Conservation (phyloP, 1,140 invertebrate genomes). For the Lysiphlebus fabarum region DNA sequence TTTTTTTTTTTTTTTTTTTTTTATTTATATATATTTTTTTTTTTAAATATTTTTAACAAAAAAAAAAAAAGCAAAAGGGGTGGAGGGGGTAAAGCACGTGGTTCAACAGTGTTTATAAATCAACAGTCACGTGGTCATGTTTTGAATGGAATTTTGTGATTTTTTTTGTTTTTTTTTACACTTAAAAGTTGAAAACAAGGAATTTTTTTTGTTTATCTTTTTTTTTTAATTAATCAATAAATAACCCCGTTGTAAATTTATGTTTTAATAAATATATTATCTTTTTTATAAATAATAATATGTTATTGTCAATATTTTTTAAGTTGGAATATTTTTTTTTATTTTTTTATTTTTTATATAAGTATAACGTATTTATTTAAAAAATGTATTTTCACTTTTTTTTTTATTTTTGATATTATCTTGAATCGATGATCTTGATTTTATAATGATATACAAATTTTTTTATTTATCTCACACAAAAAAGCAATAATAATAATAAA, state of each 20-base stretch:
- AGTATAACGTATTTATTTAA: too few relatives aligned
- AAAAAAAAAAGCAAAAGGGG: neutral
- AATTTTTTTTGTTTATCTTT: neutral
- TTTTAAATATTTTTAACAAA: neutral
- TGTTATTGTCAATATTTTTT: neutral
- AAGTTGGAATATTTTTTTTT: neutral
- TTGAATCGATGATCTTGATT: too few relatives aligned
- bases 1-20: too few relatives aligned
- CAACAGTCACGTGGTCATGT: slow-evolving; percentile 46
- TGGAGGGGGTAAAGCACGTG: slow-evolving; percentile 44
- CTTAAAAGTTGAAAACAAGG: too few relatives aligned
- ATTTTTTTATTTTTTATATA: too few relatives aligned
- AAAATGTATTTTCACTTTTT: too few relatives aligned
- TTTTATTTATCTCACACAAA: too few relatives aligned
- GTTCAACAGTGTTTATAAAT: slow-evolving; percentile 49
- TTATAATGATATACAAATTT: too few relatives aligned
- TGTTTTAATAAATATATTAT: slow-evolving; percentile 1
- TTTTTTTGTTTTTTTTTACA: neutral
- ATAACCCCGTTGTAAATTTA: neutral
- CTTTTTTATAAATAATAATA: too few relatives aligned
- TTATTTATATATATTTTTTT: neutral
- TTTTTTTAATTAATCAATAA: slow-evolving; percentile 4
- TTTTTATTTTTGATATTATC: too few relatives aligned
- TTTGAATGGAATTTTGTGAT: slow-evolving; percentile 32
- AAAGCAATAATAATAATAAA: too few relatives aligned